Conservation (phyloP, 2,888 invertebrate species). For the Diloba caeruleocephala region DNA sequence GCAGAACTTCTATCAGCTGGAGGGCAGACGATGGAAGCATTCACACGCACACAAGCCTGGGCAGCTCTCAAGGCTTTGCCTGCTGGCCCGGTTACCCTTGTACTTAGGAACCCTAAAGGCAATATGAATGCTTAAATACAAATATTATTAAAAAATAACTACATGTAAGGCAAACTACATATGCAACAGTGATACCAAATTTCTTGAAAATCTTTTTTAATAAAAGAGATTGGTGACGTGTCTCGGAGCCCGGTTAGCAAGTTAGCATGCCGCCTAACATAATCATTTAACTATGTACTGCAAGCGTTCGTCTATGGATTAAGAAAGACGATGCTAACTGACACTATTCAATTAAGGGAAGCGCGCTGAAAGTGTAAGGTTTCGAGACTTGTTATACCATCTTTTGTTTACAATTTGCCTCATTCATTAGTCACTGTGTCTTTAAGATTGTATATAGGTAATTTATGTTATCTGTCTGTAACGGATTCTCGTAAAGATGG, state of each 20-base stretch:
- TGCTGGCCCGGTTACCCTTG: conserved; percentile 93
- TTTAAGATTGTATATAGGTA: conserved; percentile 58
- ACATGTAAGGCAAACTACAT: conserved; percentile 22
- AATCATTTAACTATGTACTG: conserved; percentile 64
- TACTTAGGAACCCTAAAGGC: conserved; percentile 78
- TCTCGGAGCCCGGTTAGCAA: conserved; percentile 59
- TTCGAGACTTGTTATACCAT: conserved; percentile 50
- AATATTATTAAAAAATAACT: conserved; percentile 26
- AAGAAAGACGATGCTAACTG: conserved; percentile 62
- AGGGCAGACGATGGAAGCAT: conserved; percentile 93
- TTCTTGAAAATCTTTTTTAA: conserved; percentile 51
- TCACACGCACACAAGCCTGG: conserved; percentile 98
- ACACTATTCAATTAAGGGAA: conserved; percentile 65
- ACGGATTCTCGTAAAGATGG: conserved; percentile 52
- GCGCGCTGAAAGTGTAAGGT: conserved; percentile 55
- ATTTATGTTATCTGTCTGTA: conserved; percentile 53
- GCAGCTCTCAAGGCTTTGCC: conserved; percentile 96
- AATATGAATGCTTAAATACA: conserved; percentile 42
- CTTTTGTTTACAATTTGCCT: conserved; percentile 59
- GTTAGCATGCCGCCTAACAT: conserved; percentile 63
- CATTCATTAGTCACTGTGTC: conserved; percentile 66
- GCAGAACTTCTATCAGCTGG: conserved; percentile 96
- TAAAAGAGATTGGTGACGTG: conserved; percentile 59
- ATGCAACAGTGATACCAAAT: conserved; percentile 32
- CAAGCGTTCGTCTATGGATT: conserved; percentile 59